Percentiles rank a stretch among this genome's conserved stretches.
These are phyloP conservation scores for Agapornis canus DNA, from an alignment of 2,797 vertebrate genomes.

Conservation along the genomic window DNA sequence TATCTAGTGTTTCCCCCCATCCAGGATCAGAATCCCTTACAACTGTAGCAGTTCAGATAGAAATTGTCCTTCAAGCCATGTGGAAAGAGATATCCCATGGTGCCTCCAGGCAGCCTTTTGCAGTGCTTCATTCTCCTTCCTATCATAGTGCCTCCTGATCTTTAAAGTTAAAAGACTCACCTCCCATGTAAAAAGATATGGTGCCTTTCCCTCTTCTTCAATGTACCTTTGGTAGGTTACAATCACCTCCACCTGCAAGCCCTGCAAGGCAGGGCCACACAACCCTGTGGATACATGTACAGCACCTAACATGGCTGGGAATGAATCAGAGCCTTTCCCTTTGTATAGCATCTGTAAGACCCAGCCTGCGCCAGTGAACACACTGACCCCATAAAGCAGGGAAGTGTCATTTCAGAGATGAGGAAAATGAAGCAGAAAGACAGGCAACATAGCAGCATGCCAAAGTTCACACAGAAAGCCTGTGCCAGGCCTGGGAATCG, in stretches of 20 bases:
- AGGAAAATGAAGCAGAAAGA: constrained; percentile 37
- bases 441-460: background rate
- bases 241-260: background rate
- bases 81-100: background rate
- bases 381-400: background rate
- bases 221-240: background rate
- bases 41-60: background rate
- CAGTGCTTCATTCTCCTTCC: background rate
- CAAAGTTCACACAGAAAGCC: constrained; percentile 18
- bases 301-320: background rate
- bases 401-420: constrained; percentile 15
- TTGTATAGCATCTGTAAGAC: background rate
- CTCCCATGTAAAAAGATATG: background rate
- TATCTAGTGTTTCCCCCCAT: background rate
- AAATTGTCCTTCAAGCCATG: background rate
- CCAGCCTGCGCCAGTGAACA: background rate
- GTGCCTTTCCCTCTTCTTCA: background rate
- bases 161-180: background rate
- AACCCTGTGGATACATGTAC: background rate
- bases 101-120: background rate
- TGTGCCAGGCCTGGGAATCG: background rate
- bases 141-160: background rate
- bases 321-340: background rate
- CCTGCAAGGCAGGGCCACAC: background rate
- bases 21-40: background rate